Percentiles rank a stretch among this genome's conserved stretches.
These are phyloP conservation scores for Branchellion lobata DNA, from an alignment of 2,888 invertebrate species.

Conservation along the genomic window DNA sequence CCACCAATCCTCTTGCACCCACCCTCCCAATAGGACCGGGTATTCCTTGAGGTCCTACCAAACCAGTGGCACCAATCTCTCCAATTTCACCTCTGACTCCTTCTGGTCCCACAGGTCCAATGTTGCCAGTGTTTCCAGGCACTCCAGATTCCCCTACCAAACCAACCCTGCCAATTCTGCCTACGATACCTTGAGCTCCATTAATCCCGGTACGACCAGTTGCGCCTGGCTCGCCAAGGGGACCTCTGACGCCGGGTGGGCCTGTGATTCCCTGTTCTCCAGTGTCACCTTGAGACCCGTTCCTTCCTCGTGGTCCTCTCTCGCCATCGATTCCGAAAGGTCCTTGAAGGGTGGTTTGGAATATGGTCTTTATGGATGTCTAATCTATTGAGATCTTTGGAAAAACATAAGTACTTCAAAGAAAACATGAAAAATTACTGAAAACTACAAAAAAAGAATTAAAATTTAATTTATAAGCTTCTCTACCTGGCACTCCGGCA, in stretches of 20 bases:
- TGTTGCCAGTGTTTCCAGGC: conserved; percentile 2
- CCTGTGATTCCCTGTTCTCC: conserved; percentile 40
- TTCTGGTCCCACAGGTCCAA: not conserved
- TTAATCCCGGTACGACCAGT: conserved; percentile 15
- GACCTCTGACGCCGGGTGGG: not conserved
- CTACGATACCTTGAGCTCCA: not conserved
- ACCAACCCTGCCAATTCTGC: not conserved
- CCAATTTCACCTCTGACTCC: not conserved
- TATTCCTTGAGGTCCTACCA: not conserved
- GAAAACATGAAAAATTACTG: too few relatives aligned
- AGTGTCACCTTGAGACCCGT: conserved; percentile 37
- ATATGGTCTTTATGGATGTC: too few relatives aligned
- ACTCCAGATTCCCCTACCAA: not conserved
- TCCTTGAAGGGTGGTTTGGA: conserved; percentile 8
- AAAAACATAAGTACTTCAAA: too few relatives aligned
- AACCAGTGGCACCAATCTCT: not conserved
- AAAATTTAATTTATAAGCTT: too few relatives aligned
- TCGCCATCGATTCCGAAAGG: conserved; percentile 24
- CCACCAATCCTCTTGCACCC: not conserved
- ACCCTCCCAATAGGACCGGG: not conserved
- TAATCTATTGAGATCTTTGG: too few relatives aligned
- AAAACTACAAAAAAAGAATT: too few relatives aligned
- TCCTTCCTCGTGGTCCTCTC: conserved; percentile 9
- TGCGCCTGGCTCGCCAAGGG: not conserved
- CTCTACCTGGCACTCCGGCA: conserved; percentile 43